Base-by-base conservation (phyloP, 2,113 vertebrate species). In the Cyprinodon tularosa region DNA sequence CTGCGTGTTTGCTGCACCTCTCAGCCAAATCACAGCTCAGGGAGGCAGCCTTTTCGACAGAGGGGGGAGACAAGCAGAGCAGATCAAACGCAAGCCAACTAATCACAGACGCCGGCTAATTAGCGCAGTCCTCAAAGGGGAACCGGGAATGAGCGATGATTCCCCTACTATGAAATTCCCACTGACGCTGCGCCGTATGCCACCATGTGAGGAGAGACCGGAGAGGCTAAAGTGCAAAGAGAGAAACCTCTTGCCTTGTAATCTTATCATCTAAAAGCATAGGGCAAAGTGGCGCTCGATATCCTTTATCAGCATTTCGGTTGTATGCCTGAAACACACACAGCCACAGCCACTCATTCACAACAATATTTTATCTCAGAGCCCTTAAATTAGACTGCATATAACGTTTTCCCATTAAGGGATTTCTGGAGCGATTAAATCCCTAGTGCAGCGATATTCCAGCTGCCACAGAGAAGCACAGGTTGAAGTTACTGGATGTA, bases 41-140 rank as follows among this genome's bases (percentile, higher is more conserved):
- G 76, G 81, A 90, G 83, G 74, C 90, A 86, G 88, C 76, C 53
- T 84, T 84, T 81, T 77, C 63, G 38, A 90, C 81, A 77, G 87
- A 83, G 81, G 71, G 71, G 85, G 66, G 74, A 84, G 82, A 78
- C 70, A 77, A 84, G 79, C 60, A 86, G 65, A 78, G 85, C 86
- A 91, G 87, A 92, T 93, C 92, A 93, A 92, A 92, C 87, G 84
- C 90, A 77, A 89, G 84, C 85, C 81, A 82, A 74, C 89, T 93
- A 92, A 93, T 92, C 90, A 93, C 90, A 92, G 91, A 91, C 87
- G 84, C 80, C 14, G 74, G 83, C 92, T 93, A 93, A 93, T 93
- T 91, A 93, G 90, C 14, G 22, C 87, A 66, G 86, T 85, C 83
- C 91, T 92, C 91, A 92, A 91, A 92, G 92, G 91, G 86, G 83